These are phyloP conservation scores for Arothron firmamentum DNA, from an alignment of 2,113 vertebrate species.

Conservation along the genomic window DNA sequence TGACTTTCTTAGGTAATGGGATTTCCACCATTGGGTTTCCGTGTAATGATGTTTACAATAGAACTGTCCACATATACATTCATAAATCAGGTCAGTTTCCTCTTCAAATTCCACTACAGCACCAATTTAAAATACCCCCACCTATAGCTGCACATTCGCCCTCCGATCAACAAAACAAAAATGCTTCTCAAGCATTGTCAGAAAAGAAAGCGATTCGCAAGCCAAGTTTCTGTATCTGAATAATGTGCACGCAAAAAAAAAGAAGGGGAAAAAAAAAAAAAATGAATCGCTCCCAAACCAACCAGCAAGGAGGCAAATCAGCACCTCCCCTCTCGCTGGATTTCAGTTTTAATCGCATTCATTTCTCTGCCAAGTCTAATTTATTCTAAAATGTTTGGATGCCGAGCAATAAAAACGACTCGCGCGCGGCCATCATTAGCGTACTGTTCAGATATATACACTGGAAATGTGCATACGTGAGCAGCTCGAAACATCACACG, in stretches of 20 bases:
- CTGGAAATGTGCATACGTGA: conserved; percentile 96
- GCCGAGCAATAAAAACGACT: conserved; percentile 92
- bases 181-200: conserved; percentile 87
- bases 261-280: conserved; percentile 58
- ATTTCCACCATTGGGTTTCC: conserved; percentile 92
- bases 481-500: conserved; percentile 97
- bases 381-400: conserved; percentile 83
- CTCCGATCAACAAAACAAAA: conserved; percentile 50
- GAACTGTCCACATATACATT: conserved; percentile 83
- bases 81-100: conserved; percentile 86
- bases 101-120: conserved; percentile 79
- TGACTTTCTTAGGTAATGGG: conserved; percentile 72
- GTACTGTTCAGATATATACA: conserved; percentile 97
- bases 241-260: conserved; percentile 84
- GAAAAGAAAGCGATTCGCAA: conserved; percentile 93
- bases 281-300: conserved; percentile 76
- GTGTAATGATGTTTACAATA: conserved; percentile 94
- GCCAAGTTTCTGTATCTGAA: conserved; percentile 88
- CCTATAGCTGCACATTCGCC: conserved; percentile 79
- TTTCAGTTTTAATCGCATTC: background rate
- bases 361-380: conserved; percentile 79
- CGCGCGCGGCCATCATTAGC: conserved; percentile 82
- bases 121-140: conserved; percentile 82
- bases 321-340: conserved; percentile 71
- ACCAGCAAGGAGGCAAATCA: conserved; percentile 82